phyloP scores from a whole-genome alignment of 2,797 vertebrate species.

The Phataginus tricuspis region DNA sequence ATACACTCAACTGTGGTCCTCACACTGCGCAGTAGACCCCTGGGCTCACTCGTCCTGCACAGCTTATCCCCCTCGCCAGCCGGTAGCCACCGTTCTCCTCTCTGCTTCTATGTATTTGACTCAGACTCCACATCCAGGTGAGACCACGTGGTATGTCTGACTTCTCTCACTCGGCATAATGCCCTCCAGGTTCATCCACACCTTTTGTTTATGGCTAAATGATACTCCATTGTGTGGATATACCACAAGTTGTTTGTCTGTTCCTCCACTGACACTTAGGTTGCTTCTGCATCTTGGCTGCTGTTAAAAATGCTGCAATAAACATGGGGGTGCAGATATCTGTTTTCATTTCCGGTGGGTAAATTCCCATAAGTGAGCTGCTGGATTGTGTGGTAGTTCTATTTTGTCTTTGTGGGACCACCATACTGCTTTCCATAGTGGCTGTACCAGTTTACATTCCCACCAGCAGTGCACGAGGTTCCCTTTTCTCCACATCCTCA shows the following conservation, averaged over 20 bases:
- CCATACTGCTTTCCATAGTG: too few relatives aligned
- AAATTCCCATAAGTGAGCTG: too few relatives aligned
- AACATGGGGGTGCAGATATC: neutral
- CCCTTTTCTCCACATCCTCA: neutral
- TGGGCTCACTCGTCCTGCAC: fast-evolving
- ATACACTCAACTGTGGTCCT: fast-evolving
- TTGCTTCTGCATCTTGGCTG: neutral
- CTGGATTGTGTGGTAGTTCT: too few relatives aligned
- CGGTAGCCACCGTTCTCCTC: too few relatives aligned
- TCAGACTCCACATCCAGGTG: neutral
- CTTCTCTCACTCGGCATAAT: neutral
- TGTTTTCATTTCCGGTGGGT: too few relatives aligned
- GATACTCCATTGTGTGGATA: neutral
- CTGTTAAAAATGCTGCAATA: too few relatives aligned
- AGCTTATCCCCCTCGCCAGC: neutral
- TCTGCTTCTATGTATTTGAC: neutral
- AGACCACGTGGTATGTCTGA: too few relatives aligned
- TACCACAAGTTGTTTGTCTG: neutral
- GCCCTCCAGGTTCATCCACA: neutral
- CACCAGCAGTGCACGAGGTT: neutral
- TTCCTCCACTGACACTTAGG: neutral
- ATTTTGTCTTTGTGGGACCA: too few relatives aligned
- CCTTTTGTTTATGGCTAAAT: neutral
- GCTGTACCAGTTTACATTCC: too few relatives aligned
- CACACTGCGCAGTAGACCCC: neutral